Evolutionary conservation across 2,113 vertebrate species (phyloP).

Genomic region (Amblyopsis rosae): DNA sequence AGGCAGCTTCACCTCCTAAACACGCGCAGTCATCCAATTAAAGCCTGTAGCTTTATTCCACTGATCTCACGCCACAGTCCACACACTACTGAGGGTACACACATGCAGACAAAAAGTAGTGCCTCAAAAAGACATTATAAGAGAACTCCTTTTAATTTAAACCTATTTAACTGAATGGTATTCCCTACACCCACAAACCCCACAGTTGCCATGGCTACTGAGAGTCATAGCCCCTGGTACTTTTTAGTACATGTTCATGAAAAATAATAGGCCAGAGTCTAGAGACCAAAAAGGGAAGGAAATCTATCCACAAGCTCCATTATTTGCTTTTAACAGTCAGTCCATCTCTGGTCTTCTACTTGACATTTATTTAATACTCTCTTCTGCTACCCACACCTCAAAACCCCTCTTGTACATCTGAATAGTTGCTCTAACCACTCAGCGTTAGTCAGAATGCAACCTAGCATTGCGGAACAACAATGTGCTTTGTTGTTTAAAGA

Average conservation of each 20-base stretch:
- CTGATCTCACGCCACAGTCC: neutral
- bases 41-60: neutral
- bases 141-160: conserved; percentile 18
- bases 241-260: conserved; percentile 27
- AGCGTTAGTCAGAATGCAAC: too few relatives aligned
- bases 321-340: conserved; percentile 24
- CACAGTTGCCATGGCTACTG: conserved; percentile 43
- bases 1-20: conserved; percentile 9
- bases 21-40: conserved; percentile 3
- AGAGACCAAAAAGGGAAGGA: conserved; percentile 9
- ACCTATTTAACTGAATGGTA: neutral
- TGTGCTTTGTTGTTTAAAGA: too few relatives aligned
- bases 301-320: conserved; percentile 22
- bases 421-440: too few relatives aligned
- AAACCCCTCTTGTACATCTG: neutral
- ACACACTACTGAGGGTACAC: neutral
- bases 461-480: too few relatives aligned
- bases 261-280: conserved; percentile 22
- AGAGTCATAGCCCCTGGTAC: neutral
- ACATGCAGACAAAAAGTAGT: neutral
- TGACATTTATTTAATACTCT: conserved; percentile 18
- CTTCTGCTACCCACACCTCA: conserved; percentile 13
- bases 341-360: conserved; percentile 20
- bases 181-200: neutral
- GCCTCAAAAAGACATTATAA: conserved; percentile 8